These are phyloP conservation scores for Crenuchus spilurus DNA, from an alignment of 2,797 vertebrate genomes.

Conservation along the genomic window DNA sequence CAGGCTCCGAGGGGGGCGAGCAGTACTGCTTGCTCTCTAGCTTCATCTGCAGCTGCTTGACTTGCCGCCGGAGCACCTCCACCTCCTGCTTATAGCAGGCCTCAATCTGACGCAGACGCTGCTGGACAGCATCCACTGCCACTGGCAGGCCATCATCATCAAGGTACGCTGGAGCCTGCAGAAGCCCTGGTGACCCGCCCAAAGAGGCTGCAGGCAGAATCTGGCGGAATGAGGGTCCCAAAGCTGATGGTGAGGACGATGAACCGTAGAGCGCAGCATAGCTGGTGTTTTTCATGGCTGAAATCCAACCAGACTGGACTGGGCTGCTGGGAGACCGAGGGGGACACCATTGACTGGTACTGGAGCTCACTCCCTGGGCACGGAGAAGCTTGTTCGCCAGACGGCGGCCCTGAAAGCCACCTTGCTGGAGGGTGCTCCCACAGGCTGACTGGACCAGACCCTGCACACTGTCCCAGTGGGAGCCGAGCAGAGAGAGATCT, in stretches of 20 bases:
- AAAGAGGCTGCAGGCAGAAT: constrained; percentile 58
- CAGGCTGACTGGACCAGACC: constrained; percentile 87
- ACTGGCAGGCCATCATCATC: constrained; percentile 96
- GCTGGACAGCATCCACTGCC: constrained; percentile 94
- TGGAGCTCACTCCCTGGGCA: constrained; percentile 71
- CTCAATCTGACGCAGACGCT: constrained; percentile 95
- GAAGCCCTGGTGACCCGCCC: constrained; percentile 65
- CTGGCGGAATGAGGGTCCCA: constrained; percentile 53
- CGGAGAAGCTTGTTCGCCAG: constrained; percentile 80
- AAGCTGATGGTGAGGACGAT: constrained; percentile 52
- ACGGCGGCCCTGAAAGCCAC: constrained; percentile 84
- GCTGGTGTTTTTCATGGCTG: constrained; percentile 59
- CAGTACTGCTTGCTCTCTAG: constrained; percentile 92
- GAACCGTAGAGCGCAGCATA: constrained; percentile 63
- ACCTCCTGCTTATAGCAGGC: constrained; percentile 97
- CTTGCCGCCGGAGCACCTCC: constrained; percentile 92
- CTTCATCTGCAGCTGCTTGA: constrained; percentile 93
- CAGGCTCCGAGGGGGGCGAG: constrained; percentile 88
- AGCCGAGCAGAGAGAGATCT: constrained; percentile 85
- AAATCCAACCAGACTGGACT: constrained; percentile 66
- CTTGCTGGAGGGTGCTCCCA: constrained; percentile 78
- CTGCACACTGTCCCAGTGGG: constrained; percentile 92
- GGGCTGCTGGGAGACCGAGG: constrained; percentile 65
- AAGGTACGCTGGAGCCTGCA: constrained; percentile 85
- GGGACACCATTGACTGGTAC: constrained; percentile 78